Conservation (phyloP, 2,797 vertebrate species). For the Mormyrops attenuatus region DNA sequence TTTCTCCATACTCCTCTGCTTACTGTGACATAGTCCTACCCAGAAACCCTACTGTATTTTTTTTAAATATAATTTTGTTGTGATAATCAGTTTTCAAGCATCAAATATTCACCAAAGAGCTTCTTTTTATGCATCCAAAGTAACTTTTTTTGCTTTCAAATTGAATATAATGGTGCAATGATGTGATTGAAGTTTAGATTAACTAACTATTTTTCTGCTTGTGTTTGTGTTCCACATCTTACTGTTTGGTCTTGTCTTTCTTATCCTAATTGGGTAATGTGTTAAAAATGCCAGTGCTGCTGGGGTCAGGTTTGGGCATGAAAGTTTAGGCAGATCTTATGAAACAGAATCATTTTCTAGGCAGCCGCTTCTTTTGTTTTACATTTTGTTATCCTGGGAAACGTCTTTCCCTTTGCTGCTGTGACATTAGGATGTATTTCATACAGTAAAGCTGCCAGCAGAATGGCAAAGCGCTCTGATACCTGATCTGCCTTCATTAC, state of each 20-base stretch:
- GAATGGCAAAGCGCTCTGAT: neutral
- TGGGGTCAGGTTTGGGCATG: neutral
- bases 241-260: neutral
- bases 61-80: neutral
- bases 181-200: neutral
- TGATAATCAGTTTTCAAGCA: neutral
- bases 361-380: neutral
- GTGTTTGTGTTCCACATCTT: neutral
- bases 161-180: neutral
- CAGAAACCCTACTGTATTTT: neutral
- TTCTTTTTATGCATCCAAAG: neutral
- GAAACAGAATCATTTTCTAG: neutral
- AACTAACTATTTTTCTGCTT: neutral
- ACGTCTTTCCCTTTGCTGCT: neutral
- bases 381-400: neutral
- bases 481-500: neutral
- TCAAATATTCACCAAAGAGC: neutral
- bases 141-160: neutral
- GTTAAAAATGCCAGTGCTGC: neutral
- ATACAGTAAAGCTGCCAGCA: neutral
- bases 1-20: neutral
- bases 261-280: neutral
- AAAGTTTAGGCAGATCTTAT: neutral
- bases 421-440: neutral
- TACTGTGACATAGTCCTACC: neutral